These are phyloP conservation scores for Caenorhabditis remanei DNA, from an alignment of 1,140 invertebrate species.

Conservation along the genomic window DNA sequence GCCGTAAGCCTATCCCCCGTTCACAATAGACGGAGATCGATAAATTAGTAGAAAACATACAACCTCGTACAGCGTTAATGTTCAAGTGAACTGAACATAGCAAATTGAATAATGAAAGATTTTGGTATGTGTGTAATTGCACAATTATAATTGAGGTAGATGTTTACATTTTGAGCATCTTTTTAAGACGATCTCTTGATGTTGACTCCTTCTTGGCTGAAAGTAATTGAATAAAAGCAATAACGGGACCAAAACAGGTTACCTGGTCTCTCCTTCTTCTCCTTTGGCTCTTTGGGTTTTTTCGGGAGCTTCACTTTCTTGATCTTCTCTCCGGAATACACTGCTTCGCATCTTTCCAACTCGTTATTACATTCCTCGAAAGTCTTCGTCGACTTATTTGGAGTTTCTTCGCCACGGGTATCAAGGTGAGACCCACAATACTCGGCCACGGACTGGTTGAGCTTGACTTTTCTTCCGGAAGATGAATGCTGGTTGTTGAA, in stretches of 20 bases:
- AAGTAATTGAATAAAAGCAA: neutral
- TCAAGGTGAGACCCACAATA: constrained; percentile 23
- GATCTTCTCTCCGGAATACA: constrained; percentile 1
- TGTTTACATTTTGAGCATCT: constrained; percentile 17
- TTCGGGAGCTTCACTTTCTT: neutral
- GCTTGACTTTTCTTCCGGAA: constrained; percentile 15
- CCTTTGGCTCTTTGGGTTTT: constrained; percentile 1
- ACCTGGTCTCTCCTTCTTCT: constrained; percentile 17
- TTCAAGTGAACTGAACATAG: no score
- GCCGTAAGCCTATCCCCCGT: no score
- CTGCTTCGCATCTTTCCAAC: neutral
- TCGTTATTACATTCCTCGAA: neutral
- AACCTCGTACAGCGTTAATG: no score
- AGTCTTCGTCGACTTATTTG: neutral
- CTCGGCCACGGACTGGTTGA: neutral
- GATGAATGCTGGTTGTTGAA: constrained; percentile 11
- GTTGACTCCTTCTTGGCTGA: constrained; percentile 16
- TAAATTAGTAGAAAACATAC: no score
- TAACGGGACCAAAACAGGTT: no score
- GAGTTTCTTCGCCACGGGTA: neutral
- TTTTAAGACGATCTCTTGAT: neutral
- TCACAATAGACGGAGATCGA: no score
- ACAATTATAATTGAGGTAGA: neutral
- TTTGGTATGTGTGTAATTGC: neutral
- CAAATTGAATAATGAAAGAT: no score